phyloP scores from a whole-genome alignment of 2,113 vertebrate species.

The Sturnira hondurensis region DNA sequence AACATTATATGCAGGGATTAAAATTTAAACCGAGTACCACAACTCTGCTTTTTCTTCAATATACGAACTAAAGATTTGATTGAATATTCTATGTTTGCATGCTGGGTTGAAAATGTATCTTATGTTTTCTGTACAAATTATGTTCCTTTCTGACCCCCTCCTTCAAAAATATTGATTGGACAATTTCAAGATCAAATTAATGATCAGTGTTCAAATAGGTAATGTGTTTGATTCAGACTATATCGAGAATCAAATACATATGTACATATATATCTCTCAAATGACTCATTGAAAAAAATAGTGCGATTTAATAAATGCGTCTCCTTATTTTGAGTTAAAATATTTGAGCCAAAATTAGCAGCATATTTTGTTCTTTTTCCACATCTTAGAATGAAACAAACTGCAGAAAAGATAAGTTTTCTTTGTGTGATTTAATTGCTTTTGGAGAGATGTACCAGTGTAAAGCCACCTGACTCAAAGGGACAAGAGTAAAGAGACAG shows the following conservation, averaged over 20 bases:
- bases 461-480: neutral
- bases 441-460: neutral
- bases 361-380: neutral
- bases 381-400: neutral
- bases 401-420: neutral
- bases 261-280: neutral
- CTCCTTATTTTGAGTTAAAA: conserved; percentile 13
- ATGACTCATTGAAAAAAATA: neutral
- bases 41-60: neutral
- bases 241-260: neutral
- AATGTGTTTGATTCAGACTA: neutral
- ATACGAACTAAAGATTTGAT: neutral
- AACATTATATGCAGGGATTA: neutral
- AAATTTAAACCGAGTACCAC: neutral
- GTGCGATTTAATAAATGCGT: neutral
- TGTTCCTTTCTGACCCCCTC: neutral
- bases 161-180: neutral
- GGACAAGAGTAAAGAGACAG: neutral
- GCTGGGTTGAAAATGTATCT: neutral
- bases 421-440: conserved; percentile 8
- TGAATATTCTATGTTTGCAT: neutral
- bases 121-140: neutral
- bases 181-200: neutral
- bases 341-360: neutral
- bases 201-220: neutral